Evolutionary conservation across 2,888 invertebrate species (phyloP), one percentile per base, ranked within the genome.

Genomic region (Campoplex capitator): DNA sequence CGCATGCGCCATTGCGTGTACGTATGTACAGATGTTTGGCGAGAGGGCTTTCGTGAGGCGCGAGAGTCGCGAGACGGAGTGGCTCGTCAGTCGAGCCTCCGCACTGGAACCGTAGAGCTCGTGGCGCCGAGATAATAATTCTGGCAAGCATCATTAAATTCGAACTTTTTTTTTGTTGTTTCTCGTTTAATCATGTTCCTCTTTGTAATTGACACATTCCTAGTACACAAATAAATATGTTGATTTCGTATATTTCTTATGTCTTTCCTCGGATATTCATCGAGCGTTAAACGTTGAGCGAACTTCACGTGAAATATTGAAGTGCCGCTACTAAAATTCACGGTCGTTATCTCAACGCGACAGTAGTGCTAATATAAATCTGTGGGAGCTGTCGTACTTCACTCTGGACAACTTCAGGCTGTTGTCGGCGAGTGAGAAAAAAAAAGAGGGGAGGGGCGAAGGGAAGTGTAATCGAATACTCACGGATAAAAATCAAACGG

Each of bases 81-180:
- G 79, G 84, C 84, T 76, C 83, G 86, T 84, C 89, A 84, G 75
- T 85, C 86, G 85, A 84, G 86, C 84, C 87, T 67, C 82, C 82
- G 87, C 77, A 48, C 84, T 87, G 84, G 56, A 82, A 81, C 75
- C 67, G 84, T 81, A 67, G 51, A 42, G 75, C 42, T 87, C 78
- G 87, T n/a, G 11, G 38, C 32, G 62, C 9, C 16, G 32, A 11
- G 62, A 62, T 32, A 16, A 3, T 4, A 62, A 11, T 32, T 11
- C 13, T 13, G 9, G 28, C 58, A 28, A 28, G 28, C 11, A 62
- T 16, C 62, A 28, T 16, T 23, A 23, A 23, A 62, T 62, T 62
- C 62, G 62, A 32, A 32, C 13, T 13, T 13, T n/a, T 62, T 32
- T 3, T 32, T 67, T 1, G 4, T 38, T 38, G 4, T 38, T 6